These are phyloP conservation scores for Egretta garzetta DNA, from an alignment of 2,113 vertebrate species.

Conservation along the genomic window DNA sequence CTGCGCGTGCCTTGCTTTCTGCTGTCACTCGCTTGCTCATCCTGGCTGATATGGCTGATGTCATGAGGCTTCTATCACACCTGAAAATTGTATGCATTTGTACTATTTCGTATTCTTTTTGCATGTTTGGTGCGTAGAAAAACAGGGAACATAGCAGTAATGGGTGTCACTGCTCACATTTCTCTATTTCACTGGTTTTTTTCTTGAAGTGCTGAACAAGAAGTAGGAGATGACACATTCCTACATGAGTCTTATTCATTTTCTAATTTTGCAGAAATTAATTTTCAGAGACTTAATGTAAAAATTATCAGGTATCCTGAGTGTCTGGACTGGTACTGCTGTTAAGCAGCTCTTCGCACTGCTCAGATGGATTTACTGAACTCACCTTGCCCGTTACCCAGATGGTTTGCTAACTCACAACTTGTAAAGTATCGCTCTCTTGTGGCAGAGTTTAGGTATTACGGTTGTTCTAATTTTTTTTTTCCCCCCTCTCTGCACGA, in stretches of 20 bases:
- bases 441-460: not conserved
- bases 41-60: constrained; percentile 97
- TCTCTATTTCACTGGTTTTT: accelerated
- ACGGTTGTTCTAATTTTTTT: not conserved
- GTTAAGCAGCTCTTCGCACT: not conserved
- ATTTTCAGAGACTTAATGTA: not conserved
- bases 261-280: not conserved
- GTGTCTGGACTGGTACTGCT: not conserved
- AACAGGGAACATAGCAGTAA: accelerated
- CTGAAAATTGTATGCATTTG: constrained; percentile 87
- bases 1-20: constrained; percentile 91
- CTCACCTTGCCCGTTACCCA: accelerated
- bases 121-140: accelerated
- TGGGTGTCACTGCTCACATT: accelerated
- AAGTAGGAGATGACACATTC: not conserved
- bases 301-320: not conserved
- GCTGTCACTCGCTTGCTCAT: constrained; percentile 97
- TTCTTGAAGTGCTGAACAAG: no score
- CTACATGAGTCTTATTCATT: not conserved
- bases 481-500: accelerated
- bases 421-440: constrained; percentile 14
- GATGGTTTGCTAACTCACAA: accelerated
- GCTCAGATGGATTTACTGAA: not conserved
- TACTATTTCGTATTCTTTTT: accelerated
- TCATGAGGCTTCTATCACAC: constrained; percentile 96